Conservation (phyloP, 2,888 invertebrate species). For the Oligia fasciuncula region DNA sequence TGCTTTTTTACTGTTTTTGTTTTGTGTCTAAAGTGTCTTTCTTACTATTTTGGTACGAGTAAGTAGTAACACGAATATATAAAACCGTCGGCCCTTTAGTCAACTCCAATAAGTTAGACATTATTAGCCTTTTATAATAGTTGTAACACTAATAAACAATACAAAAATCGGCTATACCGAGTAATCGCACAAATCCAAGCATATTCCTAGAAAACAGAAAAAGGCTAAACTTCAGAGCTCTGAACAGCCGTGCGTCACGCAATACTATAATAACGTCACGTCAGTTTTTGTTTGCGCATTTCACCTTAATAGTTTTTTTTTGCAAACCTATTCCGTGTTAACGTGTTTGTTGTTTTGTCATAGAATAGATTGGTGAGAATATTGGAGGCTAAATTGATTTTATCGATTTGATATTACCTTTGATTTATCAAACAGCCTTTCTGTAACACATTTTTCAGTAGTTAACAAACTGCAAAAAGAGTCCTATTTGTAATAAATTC, state of each 20-base stretch:
- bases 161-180: not conserved
- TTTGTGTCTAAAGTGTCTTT: too few species aligned
- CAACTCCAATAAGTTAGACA: not conserved
- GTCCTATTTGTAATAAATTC: not conserved
- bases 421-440: not conserved
- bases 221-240: constrained; percentile 21
- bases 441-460: not conserved
- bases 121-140: too few species aligned
- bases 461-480: not conserved
- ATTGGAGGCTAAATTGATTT: not conserved
- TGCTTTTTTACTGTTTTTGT: too few species aligned
- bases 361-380: constrained; percentile 4
- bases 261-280: constrained; percentile 59
- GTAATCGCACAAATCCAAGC: constrained; percentile 29
- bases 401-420: not conserved
- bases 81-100: not conserved
- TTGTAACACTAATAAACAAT: not conserved
- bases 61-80: not conserved
- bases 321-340: constrained; percentile 28
- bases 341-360: constrained; percentile 31
- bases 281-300: constrained; percentile 52
- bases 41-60: not conserved
- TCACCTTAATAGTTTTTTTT: constrained; percentile 34
- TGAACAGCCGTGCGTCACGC: constrained; percentile 56
- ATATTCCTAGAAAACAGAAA: constrained; percentile 37